A percentile compares a stretch with the other conserved stretches of the same genome.
These are phyloP conservation scores for Didymodactylos carnosus DNA, from an alignment of 2,888 invertebrate genomes.

Conservation along the genomic window DNA sequence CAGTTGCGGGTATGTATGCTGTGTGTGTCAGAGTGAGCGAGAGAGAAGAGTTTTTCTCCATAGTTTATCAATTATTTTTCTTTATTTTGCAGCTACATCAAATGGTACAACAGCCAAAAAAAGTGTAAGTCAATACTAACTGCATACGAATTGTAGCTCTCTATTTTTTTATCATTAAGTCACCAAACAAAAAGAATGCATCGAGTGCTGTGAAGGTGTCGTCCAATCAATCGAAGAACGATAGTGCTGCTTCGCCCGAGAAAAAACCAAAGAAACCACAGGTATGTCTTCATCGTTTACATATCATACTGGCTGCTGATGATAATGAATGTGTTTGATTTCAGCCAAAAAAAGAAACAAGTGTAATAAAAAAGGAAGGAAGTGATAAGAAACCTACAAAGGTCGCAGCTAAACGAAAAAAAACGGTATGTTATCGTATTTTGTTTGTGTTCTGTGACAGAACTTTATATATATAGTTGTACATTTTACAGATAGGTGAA, in stretches of 20 bases:
- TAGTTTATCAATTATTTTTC: too few relatives aligned
- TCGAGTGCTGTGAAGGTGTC: not conserved
- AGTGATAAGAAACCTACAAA: not conserved
- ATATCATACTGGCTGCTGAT: not conserved
- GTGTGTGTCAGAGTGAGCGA: too few relatives aligned
- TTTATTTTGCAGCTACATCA: too few relatives aligned
- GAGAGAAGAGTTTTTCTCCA: too few relatives aligned
- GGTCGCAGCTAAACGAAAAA: not conserved
- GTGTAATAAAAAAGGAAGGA: not conserved
- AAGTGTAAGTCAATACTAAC: too few relatives aligned
- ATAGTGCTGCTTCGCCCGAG: not conserved
- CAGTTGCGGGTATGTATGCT: too few relatives aligned
- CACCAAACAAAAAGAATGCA: not conserved
- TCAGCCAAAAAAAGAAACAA: not conserved
- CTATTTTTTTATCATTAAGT: not conserved
- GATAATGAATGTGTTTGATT: not conserved
- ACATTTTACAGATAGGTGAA: not conserved
- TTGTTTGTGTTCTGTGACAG: not conserved
- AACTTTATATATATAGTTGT: not conserved
- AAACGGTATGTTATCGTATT: not conserved
- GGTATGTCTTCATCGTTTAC: not conserved
- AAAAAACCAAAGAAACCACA: not conserved
- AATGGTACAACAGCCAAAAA: too few relatives aligned
- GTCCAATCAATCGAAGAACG: too few relatives aligned
- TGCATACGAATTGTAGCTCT: too few relatives aligned